phyloP scores from a whole-genome alignment of 1,140 invertebrate genomes.

The Drosophila sechellia region DNA sequence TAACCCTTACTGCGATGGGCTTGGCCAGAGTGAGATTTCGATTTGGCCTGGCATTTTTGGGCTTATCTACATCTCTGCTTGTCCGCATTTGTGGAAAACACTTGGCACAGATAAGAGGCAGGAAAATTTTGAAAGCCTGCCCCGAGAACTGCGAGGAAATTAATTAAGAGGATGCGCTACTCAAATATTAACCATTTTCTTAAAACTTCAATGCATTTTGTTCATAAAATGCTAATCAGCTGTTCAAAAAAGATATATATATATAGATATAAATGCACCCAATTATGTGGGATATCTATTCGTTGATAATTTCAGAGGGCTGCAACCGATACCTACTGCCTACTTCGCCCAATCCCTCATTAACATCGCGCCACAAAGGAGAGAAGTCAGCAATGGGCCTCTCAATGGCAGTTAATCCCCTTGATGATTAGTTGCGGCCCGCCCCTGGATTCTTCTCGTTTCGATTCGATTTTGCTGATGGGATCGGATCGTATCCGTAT shows the following conservation, averaged over 20 bases:
- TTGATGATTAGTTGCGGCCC: conserved; percentile 52
- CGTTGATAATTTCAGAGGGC: background rate
- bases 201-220: too few species aligned
- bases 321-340: background rate
- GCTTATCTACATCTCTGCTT: conserved; percentile 59
- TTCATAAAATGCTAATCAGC: background rate
- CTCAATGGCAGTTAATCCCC: conserved; percentile 52
- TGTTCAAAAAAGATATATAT: background rate
- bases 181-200: too few species aligned
- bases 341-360: conserved; percentile 23
- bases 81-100: conserved; percentile 71
- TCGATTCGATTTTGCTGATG: conserved; percentile 22
- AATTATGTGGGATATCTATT: background rate
- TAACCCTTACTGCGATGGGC: conserved; percentile 46
- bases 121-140: background rate
- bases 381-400: conserved; percentile 35
- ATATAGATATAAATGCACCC: background rate
- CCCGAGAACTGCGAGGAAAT: background rate
- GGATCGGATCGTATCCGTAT: conserved; percentile 8
- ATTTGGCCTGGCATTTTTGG: conserved; percentile 33
- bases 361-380: conserved; percentile 16
- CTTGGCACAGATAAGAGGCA: conserved; percentile 46
- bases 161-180: background rate
- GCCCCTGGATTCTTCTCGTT: conserved; percentile 20
- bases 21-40: conserved; percentile 13